Base-by-base conservation (phyloP, 2,113 vertebrate species). In the Nanorana parkeri region DNA sequence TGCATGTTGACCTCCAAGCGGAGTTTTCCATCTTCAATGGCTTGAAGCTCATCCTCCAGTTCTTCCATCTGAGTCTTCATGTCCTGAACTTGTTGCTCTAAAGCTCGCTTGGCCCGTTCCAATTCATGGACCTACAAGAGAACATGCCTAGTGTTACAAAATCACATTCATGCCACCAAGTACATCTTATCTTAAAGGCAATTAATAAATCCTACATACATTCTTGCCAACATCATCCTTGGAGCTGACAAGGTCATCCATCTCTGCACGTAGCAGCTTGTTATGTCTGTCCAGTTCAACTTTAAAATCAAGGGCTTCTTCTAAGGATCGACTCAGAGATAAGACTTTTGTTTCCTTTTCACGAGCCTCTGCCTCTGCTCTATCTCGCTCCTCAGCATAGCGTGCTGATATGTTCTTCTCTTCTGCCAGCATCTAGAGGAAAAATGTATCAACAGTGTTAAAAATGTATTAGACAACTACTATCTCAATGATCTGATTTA, bases 201-300 rank as follows among this genome's bases (percentile, higher is more conserved):
- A 28, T 36, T 29, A 32, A 1, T 77, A 15, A 55, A 60, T 5
- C 15, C 19, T 41, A 41, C 93, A 88, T 90, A 96, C 96, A 0
- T 91, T 97, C 88, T 96, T 96, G 86, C 96, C 96, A 0, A 96
- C 96, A 1, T 96, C 96, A 0, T 97, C 96, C 87, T 97, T 95
- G 86, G 94, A 95, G 84, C 96, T 96, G 28, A 97, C 93, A 3
- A 97, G 91, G 8, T 95, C 94, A 52, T 97, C 95, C 95, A 97
- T 92, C 85, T 97, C 96, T 0, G 91, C 77, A 20, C 96, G 91
- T 15, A 97, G 92, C 47, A 93, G 93, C 79, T 96, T 96, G 89
- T 96, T 96, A 87, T 91, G 83, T 71, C 95, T 92, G 85, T 97
- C 96, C 4, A 96, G 87, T 87, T 97, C 96, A 32, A 95, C 94